These are phyloP conservation scores for Sphenopsis melanotis DNA, from an alignment of 2,797 vertebrate genomes.

Conservation along the genomic window DNA sequence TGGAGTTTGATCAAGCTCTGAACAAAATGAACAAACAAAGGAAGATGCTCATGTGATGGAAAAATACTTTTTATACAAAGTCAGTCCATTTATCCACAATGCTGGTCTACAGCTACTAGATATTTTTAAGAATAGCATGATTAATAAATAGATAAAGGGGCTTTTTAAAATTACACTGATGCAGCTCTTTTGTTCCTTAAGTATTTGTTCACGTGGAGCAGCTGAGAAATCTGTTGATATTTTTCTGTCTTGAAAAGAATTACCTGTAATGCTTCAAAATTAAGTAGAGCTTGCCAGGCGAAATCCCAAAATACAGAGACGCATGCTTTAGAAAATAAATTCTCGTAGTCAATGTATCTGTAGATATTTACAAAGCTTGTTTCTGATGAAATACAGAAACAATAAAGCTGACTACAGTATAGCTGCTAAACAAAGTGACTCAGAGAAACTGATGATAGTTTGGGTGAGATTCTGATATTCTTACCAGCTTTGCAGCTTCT, in stretches of 20 bases:
- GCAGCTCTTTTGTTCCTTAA: not conserved
- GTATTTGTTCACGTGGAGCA: not conserved
- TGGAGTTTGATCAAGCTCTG: not conserved
- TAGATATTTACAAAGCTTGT: not conserved
- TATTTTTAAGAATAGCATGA: not conserved
- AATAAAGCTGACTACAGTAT: not conserved
- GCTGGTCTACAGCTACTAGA: not conserved
- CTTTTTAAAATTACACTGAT: not conserved
- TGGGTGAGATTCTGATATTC: conserved; percentile 23
- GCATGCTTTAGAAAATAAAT: not conserved
- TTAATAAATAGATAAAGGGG: not conserved
- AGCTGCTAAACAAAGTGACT: not conserved
- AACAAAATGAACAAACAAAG: not conserved
- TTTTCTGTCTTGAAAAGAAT: not conserved
- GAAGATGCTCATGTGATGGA: not conserved
- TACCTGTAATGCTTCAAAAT: not conserved
- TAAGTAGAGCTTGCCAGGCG: not conserved
- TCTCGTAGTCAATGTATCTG: not conserved
- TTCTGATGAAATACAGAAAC: not conserved
- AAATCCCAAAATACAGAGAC: not conserved
- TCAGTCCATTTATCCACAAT: not conserved
- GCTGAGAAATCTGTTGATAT: not conserved
- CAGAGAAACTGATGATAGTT: not conserved
- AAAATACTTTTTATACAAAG: not conserved
- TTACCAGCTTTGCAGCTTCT: not conserved